Percentiles rank a stretch among this genome's conserved stretches.
phyloP scores from a whole-genome alignment of 2,797 vertebrate species.

The Chaunax sp. region DNA sequence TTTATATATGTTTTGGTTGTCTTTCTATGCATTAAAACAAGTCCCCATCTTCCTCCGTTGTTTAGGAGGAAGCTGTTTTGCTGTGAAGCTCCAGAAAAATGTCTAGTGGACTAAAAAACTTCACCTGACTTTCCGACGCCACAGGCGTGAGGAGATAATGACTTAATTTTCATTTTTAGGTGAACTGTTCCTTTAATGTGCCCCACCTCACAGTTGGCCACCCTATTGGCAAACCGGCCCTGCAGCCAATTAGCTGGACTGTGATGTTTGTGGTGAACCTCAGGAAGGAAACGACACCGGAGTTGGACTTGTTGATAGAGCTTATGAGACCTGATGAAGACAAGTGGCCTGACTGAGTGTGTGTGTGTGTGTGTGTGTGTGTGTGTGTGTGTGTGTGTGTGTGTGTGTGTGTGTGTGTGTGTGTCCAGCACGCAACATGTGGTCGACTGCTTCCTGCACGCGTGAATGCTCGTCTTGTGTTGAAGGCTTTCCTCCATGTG shows the following conservation, averaged over 20 bases:
- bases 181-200: too few species aligned
- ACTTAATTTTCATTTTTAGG: too few species aligned
- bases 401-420: slow-evolving; percentile 19
- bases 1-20: too few species aligned
- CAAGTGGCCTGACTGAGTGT: background rate
- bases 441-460: slow-evolving; percentile 52
- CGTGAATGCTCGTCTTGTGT: slow-evolving; percentile 60
- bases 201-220: too few species aligned
- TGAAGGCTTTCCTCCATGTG: slow-evolving; percentile 40
- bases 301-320: slow-evolving; percentile 60
- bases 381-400: slow-evolving; percentile 26
- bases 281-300: slow-evolving; percentile 72
- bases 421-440: slow-evolving; percentile 32
- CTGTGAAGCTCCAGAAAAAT: background rate
- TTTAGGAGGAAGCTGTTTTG: background rate
- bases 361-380: slow-evolving; percentile 21
- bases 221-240: slow-evolving; percentile 2
- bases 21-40: too few species aligned
- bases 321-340: slow-evolving; percentile 4
- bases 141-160: too few species aligned
- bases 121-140: too few species aligned
- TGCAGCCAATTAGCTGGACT: slow-evolving; percentile 23
- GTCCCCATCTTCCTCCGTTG: background rate
- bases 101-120: too few species aligned
- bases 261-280: slow-evolving; percentile 64